Conservation (phyloP, 2,113 vertebrate species). For the Telmatochromis sp. region DNA sequence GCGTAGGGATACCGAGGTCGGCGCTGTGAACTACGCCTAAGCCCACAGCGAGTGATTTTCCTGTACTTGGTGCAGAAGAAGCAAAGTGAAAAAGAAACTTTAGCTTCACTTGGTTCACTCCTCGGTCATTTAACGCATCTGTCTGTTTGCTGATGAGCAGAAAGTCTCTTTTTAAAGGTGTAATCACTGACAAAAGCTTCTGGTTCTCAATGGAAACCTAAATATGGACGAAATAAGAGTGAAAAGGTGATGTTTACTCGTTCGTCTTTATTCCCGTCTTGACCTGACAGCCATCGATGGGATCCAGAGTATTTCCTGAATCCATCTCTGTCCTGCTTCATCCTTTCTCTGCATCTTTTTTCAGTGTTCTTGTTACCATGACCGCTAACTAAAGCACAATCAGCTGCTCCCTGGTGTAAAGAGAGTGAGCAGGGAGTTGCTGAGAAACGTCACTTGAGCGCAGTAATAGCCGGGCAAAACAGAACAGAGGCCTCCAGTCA, state of each 20-base stretch:
- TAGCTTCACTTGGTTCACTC: background rate
- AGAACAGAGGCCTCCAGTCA: background rate
- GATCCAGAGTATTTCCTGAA: background rate
- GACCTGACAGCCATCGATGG: background rate
- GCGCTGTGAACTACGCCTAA: fast-evolving
- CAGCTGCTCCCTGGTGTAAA: background rate
- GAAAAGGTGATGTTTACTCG: background rate
- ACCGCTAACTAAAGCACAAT: background rate
- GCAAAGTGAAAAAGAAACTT: background rate
- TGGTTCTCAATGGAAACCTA: background rate
- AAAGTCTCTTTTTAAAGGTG: background rate
- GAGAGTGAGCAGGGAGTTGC: background rate
- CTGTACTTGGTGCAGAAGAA: background rate
- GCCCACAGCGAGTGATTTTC: background rate
- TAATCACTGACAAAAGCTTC: fast-evolving
- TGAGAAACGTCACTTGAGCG: background rate
- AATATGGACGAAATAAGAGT: background rate
- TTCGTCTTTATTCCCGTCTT: fast-evolving
- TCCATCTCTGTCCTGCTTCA: background rate
- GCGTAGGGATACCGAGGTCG: fast-evolving
- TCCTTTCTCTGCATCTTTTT: background rate
- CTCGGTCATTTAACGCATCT: fast-evolving
- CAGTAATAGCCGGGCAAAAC: fast-evolving
- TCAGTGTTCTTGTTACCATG: background rate
- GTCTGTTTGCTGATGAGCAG: background rate